These are phyloP conservation scores for Erebia aethiops DNA, from an alignment of 2,888 invertebrate genomes.

Conservation along the genomic window DNA sequence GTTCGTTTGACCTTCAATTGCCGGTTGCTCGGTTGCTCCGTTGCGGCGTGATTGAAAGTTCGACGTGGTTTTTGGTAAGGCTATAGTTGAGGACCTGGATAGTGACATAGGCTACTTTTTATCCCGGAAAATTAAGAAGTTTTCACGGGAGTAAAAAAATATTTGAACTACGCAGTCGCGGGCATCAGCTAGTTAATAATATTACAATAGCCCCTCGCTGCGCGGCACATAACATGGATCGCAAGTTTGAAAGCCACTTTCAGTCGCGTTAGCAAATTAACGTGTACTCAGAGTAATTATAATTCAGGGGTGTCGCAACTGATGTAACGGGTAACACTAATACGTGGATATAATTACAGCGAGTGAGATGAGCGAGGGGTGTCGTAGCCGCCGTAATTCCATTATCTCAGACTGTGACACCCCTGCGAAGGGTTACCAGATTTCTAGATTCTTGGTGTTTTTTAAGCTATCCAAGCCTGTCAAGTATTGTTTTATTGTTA, in stretches of 20 bases:
- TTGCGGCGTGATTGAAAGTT: too few species aligned
- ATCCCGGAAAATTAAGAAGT: too few species aligned
- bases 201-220: not conserved
- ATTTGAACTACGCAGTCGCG: too few species aligned
- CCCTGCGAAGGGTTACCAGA: slow-evolving; percentile 1
- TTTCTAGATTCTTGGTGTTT: not conserved
- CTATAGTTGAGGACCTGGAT: too few species aligned
- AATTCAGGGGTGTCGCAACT: slow-evolving; percentile 5
- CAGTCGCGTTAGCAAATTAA: not conserved
- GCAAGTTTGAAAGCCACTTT: not conserved
- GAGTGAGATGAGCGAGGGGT: not conserved
- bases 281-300: not conserved
- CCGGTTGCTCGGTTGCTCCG: too few species aligned
- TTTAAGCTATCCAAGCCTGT: not conserved
- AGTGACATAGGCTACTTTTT: too few species aligned
- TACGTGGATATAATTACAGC: not conserved
- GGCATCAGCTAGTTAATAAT: not conserved
- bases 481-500: too few species aligned
- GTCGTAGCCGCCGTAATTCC: not conserved
- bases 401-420: not conserved
- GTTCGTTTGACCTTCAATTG: too few species aligned
- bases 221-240: not conserved
- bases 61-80: too few species aligned
- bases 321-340: not conserved
- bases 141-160: too few species aligned